phyloP scores from a whole-genome alignment of 2,113 vertebrate species.

The Uria lomvia region DNA sequence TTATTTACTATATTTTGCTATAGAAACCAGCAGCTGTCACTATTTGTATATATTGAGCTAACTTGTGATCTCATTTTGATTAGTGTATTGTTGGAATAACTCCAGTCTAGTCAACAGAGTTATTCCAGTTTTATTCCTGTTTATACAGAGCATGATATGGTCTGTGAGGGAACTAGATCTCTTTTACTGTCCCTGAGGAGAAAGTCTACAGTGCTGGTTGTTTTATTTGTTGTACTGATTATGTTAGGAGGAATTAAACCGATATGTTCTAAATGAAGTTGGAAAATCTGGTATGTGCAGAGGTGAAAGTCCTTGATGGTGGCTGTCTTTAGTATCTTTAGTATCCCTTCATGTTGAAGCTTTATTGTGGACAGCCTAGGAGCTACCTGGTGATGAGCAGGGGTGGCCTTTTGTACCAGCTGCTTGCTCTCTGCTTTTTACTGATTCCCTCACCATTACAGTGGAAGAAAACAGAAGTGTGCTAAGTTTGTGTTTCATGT shows the following conservation, averaged over 20 bases:
- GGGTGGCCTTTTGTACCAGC: neutral
- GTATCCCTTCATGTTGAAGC: neutral
- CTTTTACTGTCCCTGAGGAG: neutral
- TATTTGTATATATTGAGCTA: conserved; percentile 31
- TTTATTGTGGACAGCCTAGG: neutral
- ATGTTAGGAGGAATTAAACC: neutral
- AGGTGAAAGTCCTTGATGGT: neutral
- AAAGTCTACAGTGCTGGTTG: neutral
- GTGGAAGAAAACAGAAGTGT: neutral
- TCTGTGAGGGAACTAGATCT: neutral
- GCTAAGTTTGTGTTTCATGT: neutral
- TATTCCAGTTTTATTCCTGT: conserved; percentile 20
- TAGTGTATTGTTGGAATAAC: conserved; percentile 14
- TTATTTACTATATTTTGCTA: conserved; percentile 46
- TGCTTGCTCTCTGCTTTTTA: neutral
- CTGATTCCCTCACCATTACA: neutral
- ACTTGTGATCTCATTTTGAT: conserved; percentile 57
- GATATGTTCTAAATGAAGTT: neutral
- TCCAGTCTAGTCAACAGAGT: conserved; percentile 30
- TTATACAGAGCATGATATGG: neutral
- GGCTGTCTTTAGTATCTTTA: neutral
- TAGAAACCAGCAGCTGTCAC: conserved; percentile 55
- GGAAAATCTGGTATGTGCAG: neutral
- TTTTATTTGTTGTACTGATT: conserved; percentile 7
- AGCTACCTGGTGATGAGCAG: neutral